Conservation (phyloP, 1,140 invertebrate species). For the Oncopodura yosiiana region DNA sequence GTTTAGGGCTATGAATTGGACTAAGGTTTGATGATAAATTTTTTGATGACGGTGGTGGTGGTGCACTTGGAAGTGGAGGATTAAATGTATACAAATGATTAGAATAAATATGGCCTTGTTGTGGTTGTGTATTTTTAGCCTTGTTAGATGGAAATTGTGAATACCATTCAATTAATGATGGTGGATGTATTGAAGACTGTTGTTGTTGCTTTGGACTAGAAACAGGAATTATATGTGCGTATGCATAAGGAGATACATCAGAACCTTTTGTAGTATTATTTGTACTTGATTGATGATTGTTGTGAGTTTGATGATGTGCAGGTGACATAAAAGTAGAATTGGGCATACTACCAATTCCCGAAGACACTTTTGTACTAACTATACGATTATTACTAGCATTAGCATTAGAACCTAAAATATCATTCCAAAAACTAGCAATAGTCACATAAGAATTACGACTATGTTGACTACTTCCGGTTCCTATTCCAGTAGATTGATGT, state of each 20-base stretch:
- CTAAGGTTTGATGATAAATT: too few relatives aligned
- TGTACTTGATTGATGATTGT: not conserved
- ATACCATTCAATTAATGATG: constrained; percentile 34
- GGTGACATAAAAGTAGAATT: not conserved
- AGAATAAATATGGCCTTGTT: constrained; percentile 22
- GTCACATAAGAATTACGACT: constrained; percentile 32
- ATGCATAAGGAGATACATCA: constrained; percentile 35
- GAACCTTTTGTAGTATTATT: constrained; percentile 20
- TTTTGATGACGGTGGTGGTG: not conserved
- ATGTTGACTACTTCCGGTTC: constrained; percentile 25
- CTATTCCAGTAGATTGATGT: not conserved
- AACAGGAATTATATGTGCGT: constrained; percentile 30
- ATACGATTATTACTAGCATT: constrained; percentile 1
- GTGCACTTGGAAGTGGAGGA: constrained; percentile 4
- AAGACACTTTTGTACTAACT: constrained; percentile 9
- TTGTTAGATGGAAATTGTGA: constrained; percentile 18
- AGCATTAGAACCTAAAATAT: constrained; percentile 24
- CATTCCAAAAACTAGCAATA: constrained; percentile 36
- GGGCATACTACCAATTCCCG: not conserved
- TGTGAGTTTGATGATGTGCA: not conserved
- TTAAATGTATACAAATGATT: constrained; percentile 32
- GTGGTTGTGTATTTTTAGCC: not conserved
- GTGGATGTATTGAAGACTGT: constrained; percentile 8
- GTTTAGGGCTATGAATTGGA: not conserved
- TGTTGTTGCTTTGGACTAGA: constrained; percentile 6